Evolutionary conservation across 2,113 vertebrate species (phyloP).

Genomic region (Apteryx mantelli): DNA sequence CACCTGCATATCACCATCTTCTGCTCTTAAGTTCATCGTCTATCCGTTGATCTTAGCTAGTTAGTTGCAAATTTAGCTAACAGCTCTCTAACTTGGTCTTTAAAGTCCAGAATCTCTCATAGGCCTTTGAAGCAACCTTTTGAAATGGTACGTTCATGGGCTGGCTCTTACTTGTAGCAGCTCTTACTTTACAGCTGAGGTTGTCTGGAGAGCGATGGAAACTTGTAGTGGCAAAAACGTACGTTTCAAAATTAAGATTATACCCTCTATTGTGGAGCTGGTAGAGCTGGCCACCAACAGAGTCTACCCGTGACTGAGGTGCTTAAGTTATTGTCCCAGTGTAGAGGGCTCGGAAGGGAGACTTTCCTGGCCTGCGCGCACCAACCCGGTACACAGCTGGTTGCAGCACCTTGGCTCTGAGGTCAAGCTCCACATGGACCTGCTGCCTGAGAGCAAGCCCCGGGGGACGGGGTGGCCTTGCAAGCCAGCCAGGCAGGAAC

Average conservation of each 20-base stretch:
- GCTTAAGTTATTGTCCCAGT: neutral
- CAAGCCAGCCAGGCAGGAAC: too few species aligned
- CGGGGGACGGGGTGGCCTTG: too few species aligned
- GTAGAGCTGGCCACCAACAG: neutral
- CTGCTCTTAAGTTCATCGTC: neutral
- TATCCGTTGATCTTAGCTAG: neutral
- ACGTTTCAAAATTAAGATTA: neutral
- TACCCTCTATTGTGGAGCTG: neutral
- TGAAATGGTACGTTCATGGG: neutral
- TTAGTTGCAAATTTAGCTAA: neutral
- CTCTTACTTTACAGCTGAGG: neutral
- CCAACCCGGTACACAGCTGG: neutral
- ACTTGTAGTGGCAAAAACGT: neutral
- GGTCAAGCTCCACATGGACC: too few species aligned
- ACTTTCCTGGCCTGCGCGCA: neutral
- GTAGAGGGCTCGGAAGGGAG: neutral
- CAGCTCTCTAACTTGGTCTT: neutral
- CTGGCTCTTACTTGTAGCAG: neutral
- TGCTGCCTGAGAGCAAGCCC: too few species aligned
- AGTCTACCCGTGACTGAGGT: neutral
- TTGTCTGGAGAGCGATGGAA: neutral
- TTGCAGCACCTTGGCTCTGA: neutral
- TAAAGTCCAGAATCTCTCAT: fast-evolving
- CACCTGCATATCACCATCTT: neutral
- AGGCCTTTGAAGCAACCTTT: neutral